Evolutionary conservation across 1,140 invertebrate genomes (phyloP).

Genomic region (Aphis craccivora): DNA sequence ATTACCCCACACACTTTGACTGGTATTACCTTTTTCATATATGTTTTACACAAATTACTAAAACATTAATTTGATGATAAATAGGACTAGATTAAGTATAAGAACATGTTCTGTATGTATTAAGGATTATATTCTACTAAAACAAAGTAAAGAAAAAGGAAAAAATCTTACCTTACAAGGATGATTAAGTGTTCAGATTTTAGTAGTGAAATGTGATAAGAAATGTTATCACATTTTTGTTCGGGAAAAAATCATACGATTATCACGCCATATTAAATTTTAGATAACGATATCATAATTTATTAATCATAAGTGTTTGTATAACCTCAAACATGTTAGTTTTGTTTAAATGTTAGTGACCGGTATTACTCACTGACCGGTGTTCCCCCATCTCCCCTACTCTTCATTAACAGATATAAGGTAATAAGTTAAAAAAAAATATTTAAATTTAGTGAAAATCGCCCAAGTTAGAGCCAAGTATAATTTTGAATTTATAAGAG

Average conservation of each 20-base stretch:
- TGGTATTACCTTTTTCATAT: not conserved
- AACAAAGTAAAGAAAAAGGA: not conserved
- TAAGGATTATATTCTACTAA: not conserved
- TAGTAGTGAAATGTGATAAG: not conserved
- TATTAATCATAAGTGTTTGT: not conserved
- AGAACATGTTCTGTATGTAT: not conserved
- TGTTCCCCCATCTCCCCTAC: conserved; percentile 14
- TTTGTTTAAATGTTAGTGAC: not conserved
- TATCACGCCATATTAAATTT: not conserved
- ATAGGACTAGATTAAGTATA: not conserved
- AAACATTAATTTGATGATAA: not conserved
- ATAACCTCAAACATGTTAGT: not conserved
- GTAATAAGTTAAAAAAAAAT: no score
- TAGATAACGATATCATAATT: not conserved
- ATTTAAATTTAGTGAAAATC: no score
- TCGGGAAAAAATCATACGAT: not conserved
- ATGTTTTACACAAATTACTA: not conserved
- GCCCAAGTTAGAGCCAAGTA: no score
- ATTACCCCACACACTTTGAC: not conserved
- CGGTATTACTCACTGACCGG: not conserved
- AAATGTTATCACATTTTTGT: not conserved
- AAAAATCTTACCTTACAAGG: not conserved
- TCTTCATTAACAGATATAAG: no score
- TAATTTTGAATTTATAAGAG: no score
- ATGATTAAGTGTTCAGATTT: not conserved